Conservation (phyloP, 2,888 invertebrate genomes). For the Smittia sp. region DNA sequence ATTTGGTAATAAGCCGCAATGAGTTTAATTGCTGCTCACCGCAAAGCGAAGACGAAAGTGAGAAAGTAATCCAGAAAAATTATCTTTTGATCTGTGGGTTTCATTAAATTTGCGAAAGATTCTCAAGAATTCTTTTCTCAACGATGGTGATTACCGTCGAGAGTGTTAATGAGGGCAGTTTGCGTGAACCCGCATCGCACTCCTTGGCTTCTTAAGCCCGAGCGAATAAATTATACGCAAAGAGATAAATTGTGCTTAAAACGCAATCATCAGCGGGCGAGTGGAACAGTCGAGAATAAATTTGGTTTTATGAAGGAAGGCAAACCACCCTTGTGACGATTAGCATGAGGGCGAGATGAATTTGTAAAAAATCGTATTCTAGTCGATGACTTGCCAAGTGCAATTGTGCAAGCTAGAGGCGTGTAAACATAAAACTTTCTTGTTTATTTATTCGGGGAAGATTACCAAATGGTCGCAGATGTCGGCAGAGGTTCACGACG, state of each 20-base stretch:
- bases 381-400: background rate
- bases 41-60: background rate
- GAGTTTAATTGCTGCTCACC: constrained; percentile 22
- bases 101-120: constrained; percentile 23
- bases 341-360: background rate
- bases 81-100: constrained; percentile 33
- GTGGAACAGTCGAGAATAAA: background rate
- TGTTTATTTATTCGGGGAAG: background rate
- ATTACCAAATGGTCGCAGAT: background rate
- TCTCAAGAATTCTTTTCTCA: background rate
- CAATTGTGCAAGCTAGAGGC: background rate
- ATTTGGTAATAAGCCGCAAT: constrained; percentile 14
- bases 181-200: constrained; percentile 1
- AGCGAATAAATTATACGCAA: background rate
- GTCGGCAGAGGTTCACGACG: background rate
- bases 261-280: background rate
- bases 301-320: background rate
- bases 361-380: background rate
- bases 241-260: constrained; percentile 21
- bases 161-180: constrained; percentile 34
- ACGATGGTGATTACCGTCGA: background rate
- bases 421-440: background rate
- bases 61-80: constrained; percentile 36
- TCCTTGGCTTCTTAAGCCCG: background rate
- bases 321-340: too few relatives aligned